Percentiles rank a stretch among this genome's conserved stretches.
Conservation (phyloP, 2,113 vertebrate species). For the Tupaia chinensis region DNA sequence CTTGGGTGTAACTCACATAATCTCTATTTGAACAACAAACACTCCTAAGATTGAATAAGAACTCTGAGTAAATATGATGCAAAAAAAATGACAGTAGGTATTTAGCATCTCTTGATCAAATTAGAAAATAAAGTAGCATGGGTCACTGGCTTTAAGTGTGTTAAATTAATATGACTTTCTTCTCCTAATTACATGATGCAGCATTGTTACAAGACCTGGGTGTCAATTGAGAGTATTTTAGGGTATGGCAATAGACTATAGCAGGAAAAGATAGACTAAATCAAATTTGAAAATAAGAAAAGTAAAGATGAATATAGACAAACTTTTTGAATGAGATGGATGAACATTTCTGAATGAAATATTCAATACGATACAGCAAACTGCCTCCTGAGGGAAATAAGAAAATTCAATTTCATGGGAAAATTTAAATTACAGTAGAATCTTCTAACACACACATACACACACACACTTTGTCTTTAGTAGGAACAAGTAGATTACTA, state of each 20-base stretch:
- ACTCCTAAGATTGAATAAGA: background rate
- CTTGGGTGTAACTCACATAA: background rate
- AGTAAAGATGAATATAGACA: background rate
- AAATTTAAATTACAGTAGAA: slow-evolving; percentile 51
- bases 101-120: slow-evolving; percentile 34
- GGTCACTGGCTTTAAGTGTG: background rate
- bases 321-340: slow-evolving; percentile 39
- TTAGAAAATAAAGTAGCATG: background rate
- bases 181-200: background rate
- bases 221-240: slow-evolving; percentile 1
- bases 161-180: background rate
- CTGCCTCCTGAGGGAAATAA: background rate
- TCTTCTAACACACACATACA: background rate
- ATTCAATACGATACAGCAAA: slow-evolving; percentile 44
- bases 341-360: slow-evolving; percentile 47
- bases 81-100: background rate
- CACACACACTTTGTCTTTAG: background rate
- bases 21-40: slow-evolving; percentile 26
- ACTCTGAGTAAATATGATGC: background rate
- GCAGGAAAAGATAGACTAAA: background rate
- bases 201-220: background rate
- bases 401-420: background rate
- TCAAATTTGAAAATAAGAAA: slow-evolving; percentile 49
- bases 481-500: background rate
- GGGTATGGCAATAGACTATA: background rate